Base-by-base conservation (phyloP, 2,113 vertebrate species). In the Thymallus thymallus region DNA sequence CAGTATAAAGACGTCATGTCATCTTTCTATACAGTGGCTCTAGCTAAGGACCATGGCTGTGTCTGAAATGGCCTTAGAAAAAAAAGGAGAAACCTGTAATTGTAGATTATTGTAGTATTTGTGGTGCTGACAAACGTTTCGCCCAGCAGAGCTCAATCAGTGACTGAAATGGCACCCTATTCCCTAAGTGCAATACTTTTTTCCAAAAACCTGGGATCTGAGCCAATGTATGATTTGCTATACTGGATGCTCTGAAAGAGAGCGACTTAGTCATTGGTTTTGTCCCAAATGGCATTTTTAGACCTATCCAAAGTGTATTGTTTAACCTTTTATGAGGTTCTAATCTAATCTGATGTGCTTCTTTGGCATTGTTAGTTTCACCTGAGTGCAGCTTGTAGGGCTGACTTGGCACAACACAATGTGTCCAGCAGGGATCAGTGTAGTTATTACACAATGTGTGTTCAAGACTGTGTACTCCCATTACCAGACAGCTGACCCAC, bases 1-100 rank as follows among this genome's bases (percentile, higher is more conserved):
- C 62, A 78, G 62, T 78, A 76, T 74, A 71, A 75, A 77, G 71
- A 75, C 48, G 18, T 85, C 84, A 88, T 79, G 79, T 82, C 83
- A 87, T 76, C 75, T 75, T 46, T 76, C 82, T 77, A 78, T 84
- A 74, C 82, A 73, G 70, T 79, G 77, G 82, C 82, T 74, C 75
- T 18, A 16, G 46, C 14, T 80, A 61, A 85, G 86, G 73, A 84
- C 55, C 74, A 76, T 75, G 7, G 14, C 78, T 80, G 83, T 82
- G 76, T 16, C 69, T 85, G 70, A 51, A 16, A 51, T 5, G 3
- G 16, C 0, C 46, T n/a, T n/a, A 18, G 16, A 18, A 1, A 51
- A 12, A 4, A 16, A 51, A 51, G 12, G 12, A 16, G 12, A 51
- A 14, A 0, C 16, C 12, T 51, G 46, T 4, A 9, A 51, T 51